These are phyloP conservation scores for Pheosia gnoma DNA, from an alignment of 2,888 invertebrate genomes.

Conservation along the genomic window DNA sequence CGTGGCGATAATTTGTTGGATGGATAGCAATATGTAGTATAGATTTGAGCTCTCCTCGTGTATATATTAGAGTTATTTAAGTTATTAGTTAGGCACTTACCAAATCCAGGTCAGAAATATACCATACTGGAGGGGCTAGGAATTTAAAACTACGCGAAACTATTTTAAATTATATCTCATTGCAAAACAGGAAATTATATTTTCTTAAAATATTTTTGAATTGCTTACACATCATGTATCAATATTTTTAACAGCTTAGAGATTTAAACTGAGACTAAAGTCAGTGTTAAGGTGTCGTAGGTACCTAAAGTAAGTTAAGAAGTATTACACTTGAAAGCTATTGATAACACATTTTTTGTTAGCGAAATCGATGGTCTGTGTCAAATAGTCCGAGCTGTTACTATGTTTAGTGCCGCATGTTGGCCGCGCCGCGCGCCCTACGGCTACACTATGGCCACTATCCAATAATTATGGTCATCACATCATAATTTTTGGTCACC, in stretches of 20 bases:
- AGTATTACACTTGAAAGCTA: constrained; percentile 2
- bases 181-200: too few relatives aligned
- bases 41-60: not conserved
- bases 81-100: constrained; percentile 45
- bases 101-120: constrained; percentile 62
- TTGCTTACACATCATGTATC: not conserved
- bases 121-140: constrained; percentile 11
- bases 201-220: too few relatives aligned
- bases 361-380: too few relatives aligned
- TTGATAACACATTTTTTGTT: too few relatives aligned
- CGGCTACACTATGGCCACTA: not conserved
- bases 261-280: constrained; percentile 27
- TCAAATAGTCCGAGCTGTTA: too few relatives aligned
- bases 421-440: too few relatives aligned
- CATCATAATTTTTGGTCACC: too few relatives aligned
- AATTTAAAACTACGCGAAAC: too few relatives aligned
- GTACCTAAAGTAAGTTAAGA: not conserved
- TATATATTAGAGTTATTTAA: not conserved
- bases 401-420: too few relatives aligned
- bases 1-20: too few relatives aligned
- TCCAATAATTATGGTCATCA: too few relatives aligned
- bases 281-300: not conserved
- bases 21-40: not conserved
- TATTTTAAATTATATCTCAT: too few relatives aligned
- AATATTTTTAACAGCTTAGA: constrained; percentile 13